Evolutionary conservation across 2,797 vertebrate species (phyloP), one percentile per base, ranked within the genome.

Genomic region (Betta splendens): DNA sequence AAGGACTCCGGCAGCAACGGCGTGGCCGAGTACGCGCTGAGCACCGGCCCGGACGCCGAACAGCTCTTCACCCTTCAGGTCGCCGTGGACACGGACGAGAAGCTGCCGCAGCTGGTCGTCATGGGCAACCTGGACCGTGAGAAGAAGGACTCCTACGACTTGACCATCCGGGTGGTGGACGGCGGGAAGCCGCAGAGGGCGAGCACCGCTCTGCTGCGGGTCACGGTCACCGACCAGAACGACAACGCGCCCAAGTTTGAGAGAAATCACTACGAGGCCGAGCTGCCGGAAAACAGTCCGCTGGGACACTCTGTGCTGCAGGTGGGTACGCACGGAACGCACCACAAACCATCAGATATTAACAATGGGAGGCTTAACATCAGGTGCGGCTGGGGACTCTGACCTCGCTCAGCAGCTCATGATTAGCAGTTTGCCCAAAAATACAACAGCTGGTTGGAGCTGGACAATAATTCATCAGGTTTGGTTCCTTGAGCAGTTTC

Each of bases 211-310:
- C 85, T 99, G 69, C 92, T 99, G 26, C 89, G 97, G 18, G 94
- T 99, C 83, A 95, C 94, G 3, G 94, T 99, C 70, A 94, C 95
- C 0, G 97, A 99, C 84, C 94, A 95, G 90, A 99, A 99, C 0
- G 97, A 99, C 91, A 98, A 98, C 0, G 85, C 91, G 0, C 97
- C 97, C 22, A 97, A 95, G 79, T 99, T 98, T 0, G 97, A 99
- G 87, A 94, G 90, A 64, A 92, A 70, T 2, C 83, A 93, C 64
- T 99, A 99, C 0, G 96, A 98, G 48, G 94, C 95, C 0, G 95
- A 95, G 29, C 90, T 99, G 12, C 92, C 92, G 0, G 97, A 99
- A 84, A 99, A 98, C 89, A 98, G 96, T 69, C 95, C 93, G 0
- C 80, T 93, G 38, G 97, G 97, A n/a, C 95, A 98, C 86, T 97